Conservation (phyloP, 2,888 invertebrate genomes). For the Andricus quercusramuli region DNA sequence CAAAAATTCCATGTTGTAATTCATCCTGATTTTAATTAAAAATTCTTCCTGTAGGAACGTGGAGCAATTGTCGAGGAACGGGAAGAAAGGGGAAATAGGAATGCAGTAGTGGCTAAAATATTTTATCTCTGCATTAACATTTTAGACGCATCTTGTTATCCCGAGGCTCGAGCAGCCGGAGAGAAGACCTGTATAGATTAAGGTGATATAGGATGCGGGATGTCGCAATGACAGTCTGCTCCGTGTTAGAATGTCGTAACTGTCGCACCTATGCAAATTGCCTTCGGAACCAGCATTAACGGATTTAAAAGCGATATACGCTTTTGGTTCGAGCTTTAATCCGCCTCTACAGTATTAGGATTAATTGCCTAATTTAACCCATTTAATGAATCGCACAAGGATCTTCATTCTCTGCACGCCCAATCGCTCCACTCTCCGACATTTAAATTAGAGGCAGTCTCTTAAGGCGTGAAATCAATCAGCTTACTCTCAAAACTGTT, state of each 20-base stretch:
- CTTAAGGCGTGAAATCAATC: constrained; percentile 11
- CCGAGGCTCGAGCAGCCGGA: constrained; percentile 6
- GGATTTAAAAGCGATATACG: constrained; percentile 76
- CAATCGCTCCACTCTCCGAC: constrained; percentile 4
- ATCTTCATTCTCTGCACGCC: constrained; percentile 34
- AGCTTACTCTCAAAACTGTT: not conserved
- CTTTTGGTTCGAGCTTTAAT: constrained; percentile 59
- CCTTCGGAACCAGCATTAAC: constrained; percentile 69
- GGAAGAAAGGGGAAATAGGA: constrained; percentile 15
- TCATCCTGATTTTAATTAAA: constrained; percentile 6
- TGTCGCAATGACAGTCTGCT: constrained; percentile 55
- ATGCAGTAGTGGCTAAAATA: constrained; percentile 10
- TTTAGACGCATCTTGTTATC: constrained; percentile 36
- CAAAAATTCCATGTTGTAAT: not conserved
- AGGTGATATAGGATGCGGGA: constrained; percentile 35
- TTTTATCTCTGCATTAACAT: constrained; percentile 30
- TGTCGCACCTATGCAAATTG: constrained; percentile 73
- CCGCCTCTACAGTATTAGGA: constrained; percentile 66
- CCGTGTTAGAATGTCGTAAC: constrained; percentile 53
- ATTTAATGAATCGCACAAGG: constrained; percentile 30
- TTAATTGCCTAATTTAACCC: constrained; percentile 67
- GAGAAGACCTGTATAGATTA: constrained; percentile 36
- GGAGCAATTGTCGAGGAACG: not conserved
- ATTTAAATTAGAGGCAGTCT: constrained; percentile 16
- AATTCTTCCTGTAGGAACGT: not conserved